Base-by-base conservation (phyloP, 1,140 invertebrate species). In the Lepidurus couesii region DNA sequence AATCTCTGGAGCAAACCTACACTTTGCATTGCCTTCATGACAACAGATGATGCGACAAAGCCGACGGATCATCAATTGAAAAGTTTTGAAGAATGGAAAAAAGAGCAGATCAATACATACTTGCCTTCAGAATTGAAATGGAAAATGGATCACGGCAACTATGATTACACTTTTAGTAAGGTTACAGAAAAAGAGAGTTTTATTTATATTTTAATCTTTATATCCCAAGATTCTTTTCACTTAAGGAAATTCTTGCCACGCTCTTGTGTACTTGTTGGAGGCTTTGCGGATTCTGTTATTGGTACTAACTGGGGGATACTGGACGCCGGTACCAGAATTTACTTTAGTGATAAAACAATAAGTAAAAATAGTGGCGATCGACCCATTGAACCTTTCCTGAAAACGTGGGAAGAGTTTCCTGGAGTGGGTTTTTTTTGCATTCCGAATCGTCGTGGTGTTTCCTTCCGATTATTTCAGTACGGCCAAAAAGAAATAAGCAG, bases 1-100 rank as follows among this genome's bases (percentile, higher is more conserved):
- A 65, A 21, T 16, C 53, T 65, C 16, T 65, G 53, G 53, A 65
- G 53, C 53, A 65, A 65, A 21, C 53, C 53, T 65, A n/a, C 53
- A 16, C 53, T 65, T 9, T 65, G 53, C 21, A 16, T 65, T 16
- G 53, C 53, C 53, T 65, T 65, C n/a, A 21, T 65, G 7, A 65
- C 53, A 16, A 21, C 53, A 7, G 53, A 65, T 21, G 53, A 65
- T 13, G 21, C 53, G 6, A 65, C 53, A 9, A 65, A 65, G 21
- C 53, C 53, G 6, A 65, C 53, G 16, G 53, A 65, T 16, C 6
- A 16, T 7, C 16, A 65, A 7, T 7, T 65, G 5, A n/a, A 13
- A 13, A 16, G 16, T 9, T 65, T 65, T 16, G 53, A 65, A 1
- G 53, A 13, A 9, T 65, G 53, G 53, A 13, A 65, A 16, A 9